These are phyloP conservation scores for Anas georgica DNA, from an alignment of 2,797 vertebrate species.

Conservation along the genomic window DNA sequence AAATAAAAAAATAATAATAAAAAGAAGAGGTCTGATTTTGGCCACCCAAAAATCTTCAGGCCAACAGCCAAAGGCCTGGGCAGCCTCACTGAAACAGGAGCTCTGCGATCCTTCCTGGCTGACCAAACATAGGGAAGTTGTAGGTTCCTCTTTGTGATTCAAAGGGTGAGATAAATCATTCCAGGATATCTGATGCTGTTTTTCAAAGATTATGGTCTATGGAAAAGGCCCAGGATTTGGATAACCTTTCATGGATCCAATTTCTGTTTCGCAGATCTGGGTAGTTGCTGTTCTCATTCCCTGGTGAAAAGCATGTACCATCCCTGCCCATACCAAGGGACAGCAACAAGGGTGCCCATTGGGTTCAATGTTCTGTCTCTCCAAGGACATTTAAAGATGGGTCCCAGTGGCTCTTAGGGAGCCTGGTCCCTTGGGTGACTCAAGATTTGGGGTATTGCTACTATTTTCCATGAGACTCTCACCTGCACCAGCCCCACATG, in stretches of 20 bases:
- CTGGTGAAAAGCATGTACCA: too few species aligned
- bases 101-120: not conserved
- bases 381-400: not conserved
- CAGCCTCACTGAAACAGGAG: accelerated
- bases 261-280: not conserved
- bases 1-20: too few species aligned
- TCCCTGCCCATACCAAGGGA: not conserved
- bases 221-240: not conserved
- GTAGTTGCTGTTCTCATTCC: not conserved
- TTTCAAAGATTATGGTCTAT: not conserved
- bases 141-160: not conserved
- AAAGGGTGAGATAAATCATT: not conserved
- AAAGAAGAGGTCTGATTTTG: not conserved
- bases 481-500: not conserved
- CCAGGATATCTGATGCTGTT: not conserved
- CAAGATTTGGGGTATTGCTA: not conserved
- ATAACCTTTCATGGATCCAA: not conserved
- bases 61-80: not conserved
- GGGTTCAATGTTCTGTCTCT: not conserved
- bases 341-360: accelerated
- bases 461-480: accelerated
- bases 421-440: not conserved
- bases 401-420: not conserved
- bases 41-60: not conserved
- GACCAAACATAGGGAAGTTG: not conserved